phyloP scores from a whole-genome alignment of 2,888 invertebrate species.

The Nowickia ferox region DNA sequence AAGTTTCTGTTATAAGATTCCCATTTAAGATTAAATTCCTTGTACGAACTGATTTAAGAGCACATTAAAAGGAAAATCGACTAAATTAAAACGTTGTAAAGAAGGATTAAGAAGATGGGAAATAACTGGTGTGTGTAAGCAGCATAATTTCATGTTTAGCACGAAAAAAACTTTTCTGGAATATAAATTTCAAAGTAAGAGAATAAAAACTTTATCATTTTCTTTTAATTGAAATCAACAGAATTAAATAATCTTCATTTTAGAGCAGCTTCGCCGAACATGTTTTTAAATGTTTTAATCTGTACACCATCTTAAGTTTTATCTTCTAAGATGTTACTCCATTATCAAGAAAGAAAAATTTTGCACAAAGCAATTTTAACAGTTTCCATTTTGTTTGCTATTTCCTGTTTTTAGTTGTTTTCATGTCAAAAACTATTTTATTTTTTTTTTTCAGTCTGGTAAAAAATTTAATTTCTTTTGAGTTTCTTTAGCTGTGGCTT shows the following conservation, averaged over 20 bases:
- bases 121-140: neutral
- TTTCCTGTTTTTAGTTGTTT: conserved; percentile 45
- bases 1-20: neutral
- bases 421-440: conserved; percentile 58
- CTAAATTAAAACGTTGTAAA: conserved; percentile 12
- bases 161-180: neutral
- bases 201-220: neutral
- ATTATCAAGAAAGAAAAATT: neutral
- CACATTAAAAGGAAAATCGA: conserved; percentile 19
- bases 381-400: conserved; percentile 53
- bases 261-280: no score
- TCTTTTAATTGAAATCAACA: neutral
- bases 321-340: neutral
- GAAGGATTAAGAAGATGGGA: neutral
- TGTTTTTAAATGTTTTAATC: neutral
- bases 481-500: conserved; percentile 33
- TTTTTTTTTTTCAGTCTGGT: conserved; percentile 12
- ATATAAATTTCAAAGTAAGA: neutral
- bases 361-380: conserved; percentile 47
- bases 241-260: neutral
- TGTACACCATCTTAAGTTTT: neutral
- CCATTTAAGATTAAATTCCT: neutral
- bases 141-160: no score
- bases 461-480: conserved; percentile 27
- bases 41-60: conserved; percentile 28